Base-by-base conservation (phyloP, 2,113 vertebrate species). In the Chionis minor region DNA sequence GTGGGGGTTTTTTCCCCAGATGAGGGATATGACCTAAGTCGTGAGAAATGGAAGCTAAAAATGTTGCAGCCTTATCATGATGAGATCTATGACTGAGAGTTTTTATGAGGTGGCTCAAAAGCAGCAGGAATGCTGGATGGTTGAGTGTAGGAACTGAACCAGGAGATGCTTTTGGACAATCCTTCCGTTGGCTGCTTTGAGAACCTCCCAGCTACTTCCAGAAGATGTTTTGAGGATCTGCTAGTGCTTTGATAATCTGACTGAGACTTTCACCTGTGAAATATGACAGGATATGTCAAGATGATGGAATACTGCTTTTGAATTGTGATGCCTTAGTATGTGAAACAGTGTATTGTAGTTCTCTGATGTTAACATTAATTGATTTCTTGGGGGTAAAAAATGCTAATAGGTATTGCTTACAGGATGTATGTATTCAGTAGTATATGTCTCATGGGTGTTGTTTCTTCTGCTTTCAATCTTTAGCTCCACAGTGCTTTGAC, bases 401-500 rank as follows among this genome's bases (percentile, higher is more conserved):
- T 58, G n/a, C 35, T 72, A 19, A n/a, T 33, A 54, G 45, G 5
- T 75, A 8, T 23, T 75, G 35, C 45, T 87, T 73, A 65, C 23
- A 71, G n/a, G 33, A 40, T 61, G 12, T 10, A 6, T 77, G 11
- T 71, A 12, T 94, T 86, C 55, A 47, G 32, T 71, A 59, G 28
- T 35, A 42, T 33, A 10, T 75, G n/a, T 86, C 58, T 95, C 63
- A 93, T 35, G 38, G 8, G 22, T 86, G 12, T 12, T 59, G 24
- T 42, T 27, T 86, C 59, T 75, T 75, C 82, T 95, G 40, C 72
- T 97, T 85, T 96, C 69, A 18, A 94, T 95, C 62, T 89, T 56
- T 62, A 98, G 98, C 78, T 98, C 73, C 90, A 93, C 65, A 95
- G 78, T 79, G 85, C 94, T 91, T 77, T 97, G 40, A 73, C 93